Evolutionary conservation across 1,140 invertebrate species (phyloP).

Genomic region (Amphibalanus amphitrite): DNA sequence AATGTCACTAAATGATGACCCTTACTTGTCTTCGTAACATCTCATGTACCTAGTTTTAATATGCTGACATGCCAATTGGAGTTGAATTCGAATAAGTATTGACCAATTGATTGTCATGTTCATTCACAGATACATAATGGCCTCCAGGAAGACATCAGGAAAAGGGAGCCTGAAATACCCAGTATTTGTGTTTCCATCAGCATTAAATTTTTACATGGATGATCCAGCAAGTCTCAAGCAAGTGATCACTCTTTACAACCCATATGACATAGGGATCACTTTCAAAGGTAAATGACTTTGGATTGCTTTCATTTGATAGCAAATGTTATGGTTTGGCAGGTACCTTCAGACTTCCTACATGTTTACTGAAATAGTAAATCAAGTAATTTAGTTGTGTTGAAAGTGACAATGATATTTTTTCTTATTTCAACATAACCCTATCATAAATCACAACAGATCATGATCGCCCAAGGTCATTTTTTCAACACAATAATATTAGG

Average conservation of each 20-base stretch:
- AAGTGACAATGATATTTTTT: too few relatives aligned
- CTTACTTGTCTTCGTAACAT: too few relatives aligned
- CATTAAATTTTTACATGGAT: slow-evolving; percentile 56
- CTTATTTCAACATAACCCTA: too few relatives aligned
- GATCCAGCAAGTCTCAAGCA: slow-evolving; percentile 60
- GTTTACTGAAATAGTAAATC: too few relatives aligned
- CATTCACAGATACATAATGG: not conserved
- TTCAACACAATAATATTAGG: too few relatives aligned
- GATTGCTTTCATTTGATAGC: slow-evolving; percentile 5
- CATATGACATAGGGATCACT: slow-evolving; percentile 65
- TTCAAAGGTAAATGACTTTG: slow-evolving; percentile 72
- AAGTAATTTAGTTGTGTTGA: too few relatives aligned
- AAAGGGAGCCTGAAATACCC: slow-evolving; percentile 25
- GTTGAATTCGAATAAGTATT: too few relatives aligned
- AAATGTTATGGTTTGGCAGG: not conserved
- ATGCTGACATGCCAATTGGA: too few relatives aligned
- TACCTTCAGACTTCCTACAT: not conserved
- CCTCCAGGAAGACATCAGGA: not conserved
- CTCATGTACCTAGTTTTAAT: too few relatives aligned
- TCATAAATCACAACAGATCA: too few relatives aligned
- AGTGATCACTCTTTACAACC: slow-evolving; percentile 69
- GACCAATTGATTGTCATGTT: not conserved
- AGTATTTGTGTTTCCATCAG: slow-evolving; percentile 63
- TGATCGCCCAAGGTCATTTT: too few relatives aligned
- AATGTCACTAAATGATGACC: too few relatives aligned